Percentiles rank a stretch among this genome's conserved stretches.
Conservation (phyloP, 2,888 invertebrate species). For the Callosobruchus maculatus region DNA sequence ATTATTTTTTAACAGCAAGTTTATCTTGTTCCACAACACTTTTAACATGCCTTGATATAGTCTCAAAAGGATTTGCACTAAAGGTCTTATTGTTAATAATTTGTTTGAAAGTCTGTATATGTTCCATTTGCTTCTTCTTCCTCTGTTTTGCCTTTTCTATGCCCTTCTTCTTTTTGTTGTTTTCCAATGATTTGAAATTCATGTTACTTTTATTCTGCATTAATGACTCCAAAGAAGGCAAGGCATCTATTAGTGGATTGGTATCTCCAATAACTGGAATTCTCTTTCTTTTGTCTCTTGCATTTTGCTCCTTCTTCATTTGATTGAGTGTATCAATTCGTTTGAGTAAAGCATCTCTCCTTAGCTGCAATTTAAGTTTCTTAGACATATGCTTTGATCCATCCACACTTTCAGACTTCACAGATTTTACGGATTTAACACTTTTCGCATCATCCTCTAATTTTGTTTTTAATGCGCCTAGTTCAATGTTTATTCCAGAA, state of each 20-base stretch:
- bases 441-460: conserved; percentile 31
- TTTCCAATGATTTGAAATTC: conserved; percentile 6
- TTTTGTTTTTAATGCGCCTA: background rate
- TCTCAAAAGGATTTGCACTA: conserved; percentile 33
- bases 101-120: conserved; percentile 34
- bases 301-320: conserved; percentile 33
- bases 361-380: conserved; percentile 40
- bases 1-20: conserved; percentile 24
- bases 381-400: conserved; percentile 31
- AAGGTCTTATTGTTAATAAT: conserved; percentile 33
- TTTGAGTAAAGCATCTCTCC: conserved; percentile 34
- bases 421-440: conserved; percentile 37
- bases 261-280: conserved; percentile 37
- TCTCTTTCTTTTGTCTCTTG: conserved; percentile 34
- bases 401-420: conserved; percentile 29
- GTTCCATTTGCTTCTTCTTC: conserved; percentile 33
- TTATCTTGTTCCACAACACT: conserved; percentile 26
- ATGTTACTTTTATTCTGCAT: conserved; percentile 20
- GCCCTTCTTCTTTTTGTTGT: conserved; percentile 25
- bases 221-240: conserved; percentile 39
- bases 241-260: conserved; percentile 38
- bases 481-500: background rate
- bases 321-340: conserved; percentile 38
- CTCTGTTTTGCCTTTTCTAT: conserved; percentile 34
- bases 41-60: conserved; percentile 34